phyloP scores from a whole-genome alignment of 2,888 invertebrate species.

The Ectemnius cavifrons region DNA sequence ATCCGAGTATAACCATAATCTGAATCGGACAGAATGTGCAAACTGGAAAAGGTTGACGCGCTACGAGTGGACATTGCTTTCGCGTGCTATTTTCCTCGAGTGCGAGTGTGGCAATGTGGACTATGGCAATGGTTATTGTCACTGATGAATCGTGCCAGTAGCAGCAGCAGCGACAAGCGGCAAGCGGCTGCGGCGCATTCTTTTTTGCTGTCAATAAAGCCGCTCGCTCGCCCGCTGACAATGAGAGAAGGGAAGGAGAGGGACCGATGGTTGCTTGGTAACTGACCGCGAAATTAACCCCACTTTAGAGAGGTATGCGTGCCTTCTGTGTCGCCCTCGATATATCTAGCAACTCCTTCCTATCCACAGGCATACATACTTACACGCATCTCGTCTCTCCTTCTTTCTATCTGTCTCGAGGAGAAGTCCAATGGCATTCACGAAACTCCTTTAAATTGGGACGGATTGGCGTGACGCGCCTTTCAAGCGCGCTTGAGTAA shows the following conservation, averaged over 20 bases:
- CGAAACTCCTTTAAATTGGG: conserved; percentile 64
- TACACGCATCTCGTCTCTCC: conserved; percentile 19
- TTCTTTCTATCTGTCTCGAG: conserved; percentile 34
- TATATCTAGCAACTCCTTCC: too few relatives aligned
- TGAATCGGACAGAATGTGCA: conserved; percentile 3
- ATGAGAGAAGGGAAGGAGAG: conserved; percentile 58
- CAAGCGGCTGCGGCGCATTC: conserved; percentile 53
- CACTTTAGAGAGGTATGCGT: conserved; percentile 69
- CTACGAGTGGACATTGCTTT: too few relatives aligned
- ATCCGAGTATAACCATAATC: too few relatives aligned
- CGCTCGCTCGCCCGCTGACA: conserved; percentile 42
- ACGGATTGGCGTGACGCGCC: conserved; percentile 63
- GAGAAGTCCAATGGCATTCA: conserved; percentile 57
- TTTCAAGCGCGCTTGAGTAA: conserved; percentile 45
- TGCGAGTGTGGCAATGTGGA: conserved; percentile 3
- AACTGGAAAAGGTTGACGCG: background rate
- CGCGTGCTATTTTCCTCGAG: too few relatives aligned
- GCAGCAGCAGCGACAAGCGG: conserved; percentile 11
- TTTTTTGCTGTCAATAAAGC: conserved; percentile 61
- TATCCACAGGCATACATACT: too few relatives aligned
- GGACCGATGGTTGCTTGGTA: conserved; percentile 44
- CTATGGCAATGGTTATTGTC: conserved; percentile 51
- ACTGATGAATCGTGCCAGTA: conserved; percentile 39
- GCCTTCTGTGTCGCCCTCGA: conserved; percentile 6
- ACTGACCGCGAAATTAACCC: conserved; percentile 68